Evolutionary conservation across 2,113 vertebrate species (phyloP).

Genomic region (Pseudorhombus dupliciocellatus): DNA sequence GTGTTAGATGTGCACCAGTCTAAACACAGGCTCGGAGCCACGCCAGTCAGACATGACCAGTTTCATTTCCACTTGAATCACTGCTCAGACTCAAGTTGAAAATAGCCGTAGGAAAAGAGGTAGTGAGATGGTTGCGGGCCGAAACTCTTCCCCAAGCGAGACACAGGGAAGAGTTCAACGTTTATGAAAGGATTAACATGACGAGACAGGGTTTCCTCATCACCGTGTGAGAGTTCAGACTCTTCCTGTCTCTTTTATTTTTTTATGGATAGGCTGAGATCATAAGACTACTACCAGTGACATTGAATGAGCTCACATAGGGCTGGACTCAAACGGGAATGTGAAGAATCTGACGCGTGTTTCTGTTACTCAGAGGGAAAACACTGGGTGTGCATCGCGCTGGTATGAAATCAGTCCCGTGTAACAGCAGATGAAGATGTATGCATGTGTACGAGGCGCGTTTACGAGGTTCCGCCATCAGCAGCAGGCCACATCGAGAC

Average conservation of each 20-base stretch:
- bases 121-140: constrained; percentile 8
- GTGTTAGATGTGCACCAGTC: constrained; percentile 44
- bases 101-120: not conserved
- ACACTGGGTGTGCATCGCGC: constrained; percentile 61
- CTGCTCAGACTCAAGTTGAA: constrained; percentile 13
- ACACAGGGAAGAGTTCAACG: not conserved
- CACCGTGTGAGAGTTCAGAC: constrained; percentile 17
- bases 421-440: constrained; percentile 9
- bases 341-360: constrained; percentile 29
- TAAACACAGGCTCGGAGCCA: constrained; percentile 24
- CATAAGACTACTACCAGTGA: constrained; percentile 44
- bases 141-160: constrained; percentile 5
- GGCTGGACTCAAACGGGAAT: constrained; percentile 50
- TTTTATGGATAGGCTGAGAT: constrained; percentile 31
- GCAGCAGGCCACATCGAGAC: not conserved
- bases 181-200: constrained; percentile 19
- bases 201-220: constrained; percentile 42
- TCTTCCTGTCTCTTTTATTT: constrained; percentile 33
- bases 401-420: constrained; percentile 43
- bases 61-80: constrained; percentile 40
- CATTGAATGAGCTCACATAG: constrained; percentile 29
- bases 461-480: not conserved
- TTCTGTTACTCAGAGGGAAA: constrained; percentile 40
- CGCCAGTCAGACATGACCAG: constrained; percentile 3
- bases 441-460: constrained; percentile 13